Evolutionary conservation across 2,797 vertebrate species (phyloP), one percentile per base, ranked within the genome.

Genomic region (Spheniscus humboldti): DNA sequence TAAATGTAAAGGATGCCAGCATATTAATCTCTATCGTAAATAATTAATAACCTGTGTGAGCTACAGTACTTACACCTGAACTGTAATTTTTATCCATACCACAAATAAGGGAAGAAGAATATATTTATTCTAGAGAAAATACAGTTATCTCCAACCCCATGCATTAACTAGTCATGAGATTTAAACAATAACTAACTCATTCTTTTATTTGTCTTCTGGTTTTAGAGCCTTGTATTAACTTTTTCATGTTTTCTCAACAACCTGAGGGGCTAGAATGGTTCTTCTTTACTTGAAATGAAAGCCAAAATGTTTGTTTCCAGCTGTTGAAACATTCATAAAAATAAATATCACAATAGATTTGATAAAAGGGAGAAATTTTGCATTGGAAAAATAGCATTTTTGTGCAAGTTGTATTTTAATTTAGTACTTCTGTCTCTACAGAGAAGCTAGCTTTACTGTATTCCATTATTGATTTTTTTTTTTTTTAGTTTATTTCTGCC

Each of bases 21-120:
- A 47, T 89, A 92, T 96, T 95, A 68, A 92, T 93, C 84, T 79
- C 41, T 64, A 6, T 80, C 93, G 75, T 97, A 77, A 93, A 91
- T 95, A 92, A 91, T 93, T 85, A 94, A 85, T 94, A 71, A 79
- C 25, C 56, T 85, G 8, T 35, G 8, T 75, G 90, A 96, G 74
- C 71, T 88, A 13, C 41, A 68, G 19, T 80, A 56, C 59, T 85
- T 77, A 56, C n/a, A 96, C 74, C 78, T 91, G 60, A 85, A 64
- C 80, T 79, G 75, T 92, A 62, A 82, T 81, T 89, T 97, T 82
- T 93, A 69, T 71, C 37, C 16, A 28, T 72, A 66, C 27, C 15
- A 52, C 60, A 83, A 92, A 73, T 80, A 95, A 91, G 41, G 9
- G 35, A 82, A 91, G 50, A 90, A 68, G 4, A 85, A 83, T 62